A percentile compares a stretch with the other conserved stretches of the same genome.
Conservation (phyloP, 2,113 vertebrate species). For the Phainopepla nitens region DNA sequence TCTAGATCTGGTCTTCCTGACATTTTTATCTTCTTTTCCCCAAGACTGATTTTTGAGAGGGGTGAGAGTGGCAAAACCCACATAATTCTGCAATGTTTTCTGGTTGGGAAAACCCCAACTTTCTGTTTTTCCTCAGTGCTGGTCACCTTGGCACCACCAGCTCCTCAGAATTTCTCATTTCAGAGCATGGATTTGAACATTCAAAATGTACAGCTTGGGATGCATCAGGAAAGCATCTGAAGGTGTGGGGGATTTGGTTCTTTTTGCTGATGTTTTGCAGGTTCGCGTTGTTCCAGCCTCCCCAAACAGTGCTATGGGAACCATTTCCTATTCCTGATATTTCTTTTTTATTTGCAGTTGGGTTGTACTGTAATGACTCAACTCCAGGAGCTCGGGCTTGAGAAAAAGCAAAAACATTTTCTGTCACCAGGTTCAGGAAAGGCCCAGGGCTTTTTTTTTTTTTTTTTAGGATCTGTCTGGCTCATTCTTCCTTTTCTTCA, state of each 20-base stretch:
- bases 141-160: background rate
- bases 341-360: background rate
- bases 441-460: fast-evolving
- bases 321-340: background rate
- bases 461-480: background rate
- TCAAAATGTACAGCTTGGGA: background rate
- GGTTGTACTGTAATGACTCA: background rate
- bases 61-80: background rate
- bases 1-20: background rate
- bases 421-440: background rate
- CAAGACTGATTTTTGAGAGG: background rate
- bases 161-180: background rate
- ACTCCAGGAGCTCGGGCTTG: background rate
- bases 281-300: background rate
- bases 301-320: background rate
- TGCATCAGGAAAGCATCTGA: background rate
- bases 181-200: too few relatives aligned
- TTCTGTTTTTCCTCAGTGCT: background rate
- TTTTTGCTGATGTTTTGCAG: background rate
- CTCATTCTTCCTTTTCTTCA: background rate
- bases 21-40: background rate
- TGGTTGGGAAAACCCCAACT: background rate
- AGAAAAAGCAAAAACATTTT: background rate
- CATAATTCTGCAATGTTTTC: background rate
- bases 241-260: background rate